These are phyloP conservation scores for Sinopyrophorus schimmeli DNA, from an alignment of 2,888 invertebrate genomes.

Conservation along the genomic window DNA sequence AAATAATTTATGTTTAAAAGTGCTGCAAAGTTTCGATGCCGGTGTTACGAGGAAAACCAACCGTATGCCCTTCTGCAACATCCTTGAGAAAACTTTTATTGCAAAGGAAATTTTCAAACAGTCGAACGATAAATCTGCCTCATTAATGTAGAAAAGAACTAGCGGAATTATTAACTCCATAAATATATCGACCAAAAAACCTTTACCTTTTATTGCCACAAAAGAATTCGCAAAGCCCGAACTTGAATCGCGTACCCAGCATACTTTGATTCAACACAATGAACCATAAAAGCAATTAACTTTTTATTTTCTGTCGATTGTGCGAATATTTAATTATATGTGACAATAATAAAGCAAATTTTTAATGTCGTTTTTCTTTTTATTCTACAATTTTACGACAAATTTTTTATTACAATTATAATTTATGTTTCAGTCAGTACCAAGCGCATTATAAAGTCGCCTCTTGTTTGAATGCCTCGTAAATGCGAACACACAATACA, in stretches of 20 bases:
- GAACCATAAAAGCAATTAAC: constrained; percentile 29
- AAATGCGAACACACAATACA: too few relatives aligned
- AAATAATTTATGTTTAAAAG: constrained; percentile 26
- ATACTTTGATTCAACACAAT: constrained; percentile 24
- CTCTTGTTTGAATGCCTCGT: too few relatives aligned
- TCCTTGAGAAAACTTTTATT: constrained; percentile 1
- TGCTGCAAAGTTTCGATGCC: constrained; percentile 14
- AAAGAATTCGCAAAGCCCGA: constrained; percentile 25
- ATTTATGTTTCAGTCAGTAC: too few relatives aligned
- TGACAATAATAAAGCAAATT: constrained; percentile 21
- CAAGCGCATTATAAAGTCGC: too few relatives aligned
- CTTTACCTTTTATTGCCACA: constrained; percentile 15
- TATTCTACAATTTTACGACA: too few relatives aligned
- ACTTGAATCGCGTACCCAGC: constrained; percentile 26
- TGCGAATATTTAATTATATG: constrained; percentile 29
- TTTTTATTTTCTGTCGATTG: constrained; percentile 25
- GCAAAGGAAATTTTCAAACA: constrained; percentile 12
- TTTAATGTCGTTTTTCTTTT: too few relatives aligned
- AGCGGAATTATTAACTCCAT: constrained; percentile 29
- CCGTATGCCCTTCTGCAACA: constrained; percentile 8
- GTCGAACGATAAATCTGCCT: constrained; percentile 16
- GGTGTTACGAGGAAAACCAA: constrained; percentile 10
- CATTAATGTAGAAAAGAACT: constrained; percentile 26
- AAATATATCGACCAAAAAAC: constrained; percentile 28
- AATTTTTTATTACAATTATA: too few relatives aligned